phyloP scores from a whole-genome alignment of 2,888 invertebrate genomes.

The Epirrhoe tristata region DNA sequence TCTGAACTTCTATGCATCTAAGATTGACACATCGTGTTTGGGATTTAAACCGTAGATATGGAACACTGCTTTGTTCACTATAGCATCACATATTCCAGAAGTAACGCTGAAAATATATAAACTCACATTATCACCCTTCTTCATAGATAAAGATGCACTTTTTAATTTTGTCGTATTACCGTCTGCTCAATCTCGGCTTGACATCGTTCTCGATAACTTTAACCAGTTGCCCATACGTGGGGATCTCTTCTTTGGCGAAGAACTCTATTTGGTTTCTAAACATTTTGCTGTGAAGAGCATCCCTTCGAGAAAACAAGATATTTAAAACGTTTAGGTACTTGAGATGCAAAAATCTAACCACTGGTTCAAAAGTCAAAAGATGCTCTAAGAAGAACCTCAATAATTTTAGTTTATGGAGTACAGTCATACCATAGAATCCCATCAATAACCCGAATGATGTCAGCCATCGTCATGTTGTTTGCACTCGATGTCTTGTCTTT shows the following conservation, averaged over 20 bases:
- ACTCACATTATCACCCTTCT: background rate
- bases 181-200: constrained; percentile 64
- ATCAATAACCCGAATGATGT: constrained; percentile 72
- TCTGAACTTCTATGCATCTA: constrained; percentile 66
- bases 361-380: too few relatives aligned
- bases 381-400: too few relatives aligned
- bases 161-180: constrained; percentile 53
- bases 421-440: constrained; percentile 69
- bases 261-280: constrained; percentile 70
- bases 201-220: constrained; percentile 57
- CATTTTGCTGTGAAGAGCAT: constrained; percentile 78
- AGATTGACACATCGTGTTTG: constrained; percentile 58
- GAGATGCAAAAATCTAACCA: too few relatives aligned
- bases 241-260: constrained; percentile 73
- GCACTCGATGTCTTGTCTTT: constrained; percentile 49
- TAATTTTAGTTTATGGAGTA: background rate
- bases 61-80: constrained; percentile 79
- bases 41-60: constrained; percentile 68
- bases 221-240: constrained; percentile 65
- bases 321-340: too few relatives aligned
- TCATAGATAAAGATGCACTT: background rate
- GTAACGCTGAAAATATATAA: constrained; percentile 66
- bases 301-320: constrained; percentile 60
- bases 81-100: constrained; percentile 80
- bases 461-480: constrained; percentile 67